Base-by-base conservation (phyloP, 2,113 vertebrate species). In the Bambusicola thoracicus region DNA sequence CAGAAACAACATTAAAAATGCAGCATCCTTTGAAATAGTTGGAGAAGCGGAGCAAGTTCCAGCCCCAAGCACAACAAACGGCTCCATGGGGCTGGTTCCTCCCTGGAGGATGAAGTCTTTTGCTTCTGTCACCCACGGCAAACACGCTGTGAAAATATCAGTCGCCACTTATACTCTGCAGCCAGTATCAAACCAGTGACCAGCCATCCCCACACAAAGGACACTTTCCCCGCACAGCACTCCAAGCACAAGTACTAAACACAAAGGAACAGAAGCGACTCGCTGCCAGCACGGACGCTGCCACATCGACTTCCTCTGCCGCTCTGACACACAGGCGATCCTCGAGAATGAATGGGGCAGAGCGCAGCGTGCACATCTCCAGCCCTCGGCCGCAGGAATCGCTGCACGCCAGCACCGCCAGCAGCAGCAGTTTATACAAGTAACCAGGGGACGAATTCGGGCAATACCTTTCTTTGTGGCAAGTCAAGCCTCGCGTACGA, bases 1-100 rank as follows among this genome's bases (percentile, higher is more conserved):
- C 69, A 91, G 82, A 89, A 70, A 56, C 56, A 81, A 34, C 72
- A 93, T 95, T 83, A 89, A 94, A 87, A 88, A 96, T 58, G 86
- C 3, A 94, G 49, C 63, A 81, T 89, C 87, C 70, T 85, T 49
- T 29, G 34, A 74, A 65, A 78, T 3, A 53, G 2, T 77, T 6
- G 46, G 15, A 25, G 46, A 38, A 92, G 85, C 55, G 51, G n/a
- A 36, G 77, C 67, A 61, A 82, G 40, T 18, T 56, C 85, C 79
- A 84, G 48, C 27, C 62, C 55, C 73, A 36, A 36, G 62, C 88
- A 78, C 24, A 38, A 38, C 18, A 69, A 62, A 80, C 11, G 44
- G 61, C 62, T 81, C 85, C 78, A 16, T 0, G 36, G 40, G n/a
- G 48, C 10, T 40, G 17, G 2, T 53, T 66, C 43, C 25, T 5